Base-by-base conservation (phyloP, 92 coral and sea anemone species). In the Anthopleura xanthogrammica region DNA sequence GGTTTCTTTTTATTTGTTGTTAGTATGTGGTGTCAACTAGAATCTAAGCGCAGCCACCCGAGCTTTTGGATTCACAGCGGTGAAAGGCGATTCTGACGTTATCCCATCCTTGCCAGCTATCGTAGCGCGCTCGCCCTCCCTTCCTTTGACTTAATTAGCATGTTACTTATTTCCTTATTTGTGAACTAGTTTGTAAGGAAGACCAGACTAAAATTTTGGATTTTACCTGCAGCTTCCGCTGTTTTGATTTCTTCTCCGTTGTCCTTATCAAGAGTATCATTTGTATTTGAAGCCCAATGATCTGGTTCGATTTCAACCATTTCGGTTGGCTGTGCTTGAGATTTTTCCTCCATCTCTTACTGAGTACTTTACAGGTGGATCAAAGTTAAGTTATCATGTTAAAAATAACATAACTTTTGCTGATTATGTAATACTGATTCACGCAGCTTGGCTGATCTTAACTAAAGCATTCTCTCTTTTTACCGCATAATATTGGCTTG, bases 251-350 rank as follows among this genome's bases (percentile, higher is more conserved):
- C 81, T 11, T 22, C 46, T 58, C 50, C 73, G 46, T 62, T 42
- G 10, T 39, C 75, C 10, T 20, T 4, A 11, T 50, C 57, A 3
- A 52, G 3, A 11, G 66, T 70, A 52, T 79, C 42, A 79, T 79
- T 79, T 39, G 29, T 23, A 7, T 79, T 29, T 10, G 83, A 57
- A 57, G 83, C 83, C 83, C 83, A 79, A 22, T 79, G 83, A 22
- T 79, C 74, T 62, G 54, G 19, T 23, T 60, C 29, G 42, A 79
- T 11, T 7, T 79, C 75, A 1, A 19, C 20, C 66, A 79, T 39
- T 14, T 79, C 83, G 14, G 73, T 79, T 20, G 83, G 9, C 50
- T 46, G 7, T 12, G 58, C 52, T 50, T 79, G 52, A 19, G 39
- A 62, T 62, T 62, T 62, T 19, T 62, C 29, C 29, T 62, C 11